Evolutionary conservation across 1,140 invertebrate species (phyloP), one percentile per base, ranked within the genome.

Genomic region (Patella vulgata): DNA sequence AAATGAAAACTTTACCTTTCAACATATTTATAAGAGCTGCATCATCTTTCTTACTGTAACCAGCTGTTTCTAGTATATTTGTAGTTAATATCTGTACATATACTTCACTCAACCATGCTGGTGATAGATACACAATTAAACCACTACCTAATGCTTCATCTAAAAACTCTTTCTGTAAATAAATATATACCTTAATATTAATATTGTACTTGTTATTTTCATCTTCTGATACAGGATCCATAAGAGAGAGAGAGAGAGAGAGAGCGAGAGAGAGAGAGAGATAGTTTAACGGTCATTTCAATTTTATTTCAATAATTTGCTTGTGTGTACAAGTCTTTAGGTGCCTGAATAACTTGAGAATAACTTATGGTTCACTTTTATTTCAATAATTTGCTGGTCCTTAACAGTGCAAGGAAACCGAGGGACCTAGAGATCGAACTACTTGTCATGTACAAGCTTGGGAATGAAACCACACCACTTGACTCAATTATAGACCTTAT

Each of bases 141-240:
- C 94, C 95, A 63, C 93, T 94, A 30, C 92, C 92, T 76, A 95
- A 91, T 5, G 97, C 91, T 71, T 94, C 91, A 79, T 95, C 93
- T 1, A 96, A 90, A 83, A 97, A 97, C 81, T 95, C 90, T 66
- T 91, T 90, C 89, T 93, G 69, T 59, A 83, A 76, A 64, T 31
- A 30, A 27, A 63, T 27, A 70, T 36, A 51, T 59, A 0, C 25
- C 4, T 36, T 57, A 36, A 39, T 5, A 28, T n/a, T 56, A 40
- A 33, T 57, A 64, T 46, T n/a, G 58, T 46, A 43, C 25, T 19
- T 44, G 40, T 57, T 33, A 57, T 44, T 21, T 19, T 28, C 14
- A 27, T 39, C 14, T 54, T 39, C 43, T 56, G 51, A 54, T 47
- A 63, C 31, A 36, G 39, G 11, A 47, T 46, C 33, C 21, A n/a